A percentile compares a stretch with the other conserved stretches of the same genome.
Evolutionary conservation across 2,113 vertebrate species (phyloP).

Genomic region (Herpetotheres cachinnans): DNA sequence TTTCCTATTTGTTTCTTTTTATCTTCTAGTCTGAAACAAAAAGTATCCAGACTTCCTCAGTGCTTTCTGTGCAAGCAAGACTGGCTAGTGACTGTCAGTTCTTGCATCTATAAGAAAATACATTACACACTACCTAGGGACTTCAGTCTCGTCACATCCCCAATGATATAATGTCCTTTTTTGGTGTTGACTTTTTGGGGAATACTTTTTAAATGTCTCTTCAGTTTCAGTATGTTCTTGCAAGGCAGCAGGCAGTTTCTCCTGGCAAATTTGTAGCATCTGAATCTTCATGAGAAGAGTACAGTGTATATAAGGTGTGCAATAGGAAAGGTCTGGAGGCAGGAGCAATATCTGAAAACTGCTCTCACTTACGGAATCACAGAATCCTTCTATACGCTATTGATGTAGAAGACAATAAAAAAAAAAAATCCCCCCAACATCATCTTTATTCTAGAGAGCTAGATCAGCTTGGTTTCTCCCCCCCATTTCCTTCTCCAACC

Average conservation of each 20-base stretch:
- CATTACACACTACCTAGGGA: accelerated
- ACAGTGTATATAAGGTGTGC: not conserved
- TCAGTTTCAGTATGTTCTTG: not conserved
- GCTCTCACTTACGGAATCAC: not conserved
- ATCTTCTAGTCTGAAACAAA: not conserved
- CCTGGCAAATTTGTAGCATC: not conserved
- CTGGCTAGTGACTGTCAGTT: not conserved
- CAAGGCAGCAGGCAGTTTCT: not conserved
- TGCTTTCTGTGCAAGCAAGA: not conserved
- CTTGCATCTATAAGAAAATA: not conserved
- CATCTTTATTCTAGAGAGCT: not conserved
- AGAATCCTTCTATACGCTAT: not conserved
- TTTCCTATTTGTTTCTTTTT: not conserved
- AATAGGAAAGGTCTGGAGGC: not conserved
- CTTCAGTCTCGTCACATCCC: not conserved
- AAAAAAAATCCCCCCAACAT: too few relatives aligned
- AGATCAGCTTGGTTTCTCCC: not conserved
- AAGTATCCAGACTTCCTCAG: not conserved
- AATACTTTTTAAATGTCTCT: not conserved
- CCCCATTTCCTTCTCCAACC: not conserved
- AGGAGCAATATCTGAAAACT: not conserved
- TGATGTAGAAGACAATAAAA: not conserved
- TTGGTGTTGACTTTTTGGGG: not conserved
- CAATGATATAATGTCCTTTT: not conserved
- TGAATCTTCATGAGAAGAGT: not conserved